A percentile compares a stretch with the other conserved stretches of the same genome.
Conservation (phyloP, 2,113 vertebrate genomes). For the Passer domesticus region DNA sequence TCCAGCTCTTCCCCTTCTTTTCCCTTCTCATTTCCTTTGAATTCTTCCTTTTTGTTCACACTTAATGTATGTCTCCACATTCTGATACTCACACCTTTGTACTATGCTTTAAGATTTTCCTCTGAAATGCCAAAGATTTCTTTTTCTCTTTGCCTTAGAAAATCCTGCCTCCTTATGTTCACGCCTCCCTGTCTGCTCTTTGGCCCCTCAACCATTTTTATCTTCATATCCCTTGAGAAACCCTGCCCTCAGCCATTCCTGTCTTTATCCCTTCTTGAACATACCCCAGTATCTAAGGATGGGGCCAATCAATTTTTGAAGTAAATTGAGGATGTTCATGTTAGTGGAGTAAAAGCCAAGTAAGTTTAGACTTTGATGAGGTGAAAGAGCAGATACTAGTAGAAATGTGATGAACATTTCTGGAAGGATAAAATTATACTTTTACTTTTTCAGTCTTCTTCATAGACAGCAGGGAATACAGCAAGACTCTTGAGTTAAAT, state of each 20-base stretch:
- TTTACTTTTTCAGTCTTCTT: background rate
- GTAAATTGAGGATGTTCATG: background rate
- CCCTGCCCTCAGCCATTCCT: background rate
- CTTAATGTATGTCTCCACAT: background rate
- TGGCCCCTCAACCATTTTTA: background rate
- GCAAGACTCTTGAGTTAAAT: background rate
- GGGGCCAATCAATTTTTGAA: background rate
- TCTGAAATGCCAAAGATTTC: constrained; percentile 1
- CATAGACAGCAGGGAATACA: background rate
- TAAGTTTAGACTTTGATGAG: background rate
- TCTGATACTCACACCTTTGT: background rate
- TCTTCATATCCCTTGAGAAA: background rate
- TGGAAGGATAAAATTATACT: background rate
- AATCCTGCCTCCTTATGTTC: background rate
- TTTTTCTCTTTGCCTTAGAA: background rate
- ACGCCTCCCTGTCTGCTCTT: background rate
- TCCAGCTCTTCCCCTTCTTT: background rate
- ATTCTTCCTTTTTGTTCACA: background rate
- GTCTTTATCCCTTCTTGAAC: background rate
- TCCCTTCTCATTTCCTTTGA: background rate
- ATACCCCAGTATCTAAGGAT: background rate
- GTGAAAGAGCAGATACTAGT: background rate
- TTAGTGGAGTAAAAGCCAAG: background rate
- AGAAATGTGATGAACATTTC: background rate
- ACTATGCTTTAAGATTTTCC: background rate